Conservation (phyloP, 1,140 invertebrate genomes). For the Chrysopa pallens region DNA sequence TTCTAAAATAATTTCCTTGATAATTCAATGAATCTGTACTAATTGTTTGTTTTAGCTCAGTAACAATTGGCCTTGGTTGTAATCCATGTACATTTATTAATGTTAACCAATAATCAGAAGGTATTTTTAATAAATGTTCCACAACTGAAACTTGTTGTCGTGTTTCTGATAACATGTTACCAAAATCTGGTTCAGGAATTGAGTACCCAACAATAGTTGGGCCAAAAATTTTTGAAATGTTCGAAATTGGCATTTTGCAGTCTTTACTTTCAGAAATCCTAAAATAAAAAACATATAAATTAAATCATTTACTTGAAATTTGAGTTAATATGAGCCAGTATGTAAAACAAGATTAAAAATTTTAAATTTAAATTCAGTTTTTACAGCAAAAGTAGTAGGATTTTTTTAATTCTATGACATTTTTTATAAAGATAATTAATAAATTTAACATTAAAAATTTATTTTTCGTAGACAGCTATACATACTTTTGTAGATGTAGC, state of each 20-base stretch:
- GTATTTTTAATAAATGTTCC: constrained; percentile 41
- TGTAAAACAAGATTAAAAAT: too few relatives aligned
- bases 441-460: too few relatives aligned
- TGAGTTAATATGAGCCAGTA: too few relatives aligned
- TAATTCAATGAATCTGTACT: constrained; percentile 30
- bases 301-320: background rate
- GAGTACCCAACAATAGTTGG: constrained; percentile 74
- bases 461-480: background rate
- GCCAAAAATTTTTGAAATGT: constrained; percentile 68
- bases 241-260: constrained; percentile 61
- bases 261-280: constrained; percentile 48
- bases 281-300: constrained; percentile 7
- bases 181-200: constrained; percentile 35
- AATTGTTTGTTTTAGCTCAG: constrained; percentile 28
- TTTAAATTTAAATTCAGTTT: too few relatives aligned
- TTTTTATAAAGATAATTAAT: too few relatives aligned
- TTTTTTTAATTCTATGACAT: too few relatives aligned
- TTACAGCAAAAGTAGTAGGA: too few relatives aligned
- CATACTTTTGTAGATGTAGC: constrained; percentile 60
- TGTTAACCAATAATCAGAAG: constrained; percentile 44
- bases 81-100: constrained; percentile 27
- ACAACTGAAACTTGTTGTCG: constrained; percentile 43
- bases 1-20: constrained; percentile 5
- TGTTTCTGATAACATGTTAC: constrained; percentile 28
- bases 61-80: constrained; percentile 18